Percentiles rank a stretch among this genome's conserved stretches.
Conservation (phyloP, 2,797 vertebrate genomes). For the Adrianichthys oophorus region DNA sequence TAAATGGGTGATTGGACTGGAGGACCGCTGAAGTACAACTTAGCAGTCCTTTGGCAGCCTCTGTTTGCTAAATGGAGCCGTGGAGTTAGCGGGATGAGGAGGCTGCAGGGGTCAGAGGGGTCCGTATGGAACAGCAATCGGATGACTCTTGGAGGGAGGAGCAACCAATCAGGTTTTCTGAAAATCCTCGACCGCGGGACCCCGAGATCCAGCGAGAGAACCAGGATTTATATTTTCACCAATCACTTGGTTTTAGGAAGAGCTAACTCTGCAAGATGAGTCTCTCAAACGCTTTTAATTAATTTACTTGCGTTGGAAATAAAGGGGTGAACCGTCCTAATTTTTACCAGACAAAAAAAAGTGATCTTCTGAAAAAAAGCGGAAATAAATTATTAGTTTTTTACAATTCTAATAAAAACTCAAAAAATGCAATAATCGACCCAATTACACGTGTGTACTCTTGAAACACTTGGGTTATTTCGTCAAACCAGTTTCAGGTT, state of each 20-base stretch:
- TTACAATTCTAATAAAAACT: no score
- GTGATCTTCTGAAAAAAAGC: no score
- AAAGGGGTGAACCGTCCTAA: conserved; percentile 59
- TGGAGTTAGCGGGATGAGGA: conserved; percentile 75
- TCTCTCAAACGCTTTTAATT: conserved; percentile 64
- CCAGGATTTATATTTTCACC: conserved; percentile 64
- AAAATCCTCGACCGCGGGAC: conserved; percentile 62
- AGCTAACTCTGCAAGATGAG: conserved; percentile 70
- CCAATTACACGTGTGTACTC: no score
- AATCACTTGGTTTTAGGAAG: conserved; percentile 68
- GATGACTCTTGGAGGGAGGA: conserved; percentile 59
- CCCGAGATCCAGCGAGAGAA: conserved; percentile 63
- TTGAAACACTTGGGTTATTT: no score
- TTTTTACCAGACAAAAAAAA: conserved; percentile 33
- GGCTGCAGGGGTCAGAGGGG: conserved; percentile 68
- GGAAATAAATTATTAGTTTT: no score
- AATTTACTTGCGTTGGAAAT: conserved; percentile 62
- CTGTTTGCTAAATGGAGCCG: conserved; percentile 79
- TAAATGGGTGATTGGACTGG: conserved; percentile 81
- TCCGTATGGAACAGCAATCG: conserved; percentile 63
- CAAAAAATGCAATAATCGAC: no score
- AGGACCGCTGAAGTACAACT: conserved; percentile 78
- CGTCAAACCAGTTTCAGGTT: no score
- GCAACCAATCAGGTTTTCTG: conserved; percentile 69
- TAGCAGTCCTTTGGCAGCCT: conserved; percentile 77